Evolutionary conservation across 2,797 vertebrate species (phyloP).

Genomic region (Danio jaintianensis): DNA sequence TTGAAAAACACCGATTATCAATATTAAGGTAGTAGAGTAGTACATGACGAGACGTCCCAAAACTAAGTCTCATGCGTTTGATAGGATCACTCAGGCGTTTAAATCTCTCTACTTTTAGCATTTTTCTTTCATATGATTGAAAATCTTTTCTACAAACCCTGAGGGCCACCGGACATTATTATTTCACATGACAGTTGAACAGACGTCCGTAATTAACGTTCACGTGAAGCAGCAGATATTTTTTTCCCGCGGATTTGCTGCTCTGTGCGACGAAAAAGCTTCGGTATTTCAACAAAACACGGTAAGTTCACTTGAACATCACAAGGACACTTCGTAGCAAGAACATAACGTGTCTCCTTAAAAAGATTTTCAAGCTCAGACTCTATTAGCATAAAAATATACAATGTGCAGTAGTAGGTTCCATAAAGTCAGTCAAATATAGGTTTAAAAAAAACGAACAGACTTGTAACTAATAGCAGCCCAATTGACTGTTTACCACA

Average conservation of each 20-base stretch:
- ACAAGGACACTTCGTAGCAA: slow-evolving; percentile 76
- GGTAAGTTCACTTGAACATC: slow-evolving; percentile 75
- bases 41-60: slow-evolving; percentile 71
- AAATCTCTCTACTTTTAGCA: slow-evolving; percentile 33
- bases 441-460: slow-evolving; percentile 61
- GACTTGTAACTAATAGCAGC: slow-evolving; percentile 47
- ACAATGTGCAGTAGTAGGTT: slow-evolving; percentile 63
- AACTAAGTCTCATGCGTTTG: slow-evolving; percentile 77
- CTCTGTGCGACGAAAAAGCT: slow-evolving; percentile 45
- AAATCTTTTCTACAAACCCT: slow-evolving; percentile 63
- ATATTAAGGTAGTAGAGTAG: slow-evolving; percentile 67
- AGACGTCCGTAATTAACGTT: slow-evolving; percentile 67
- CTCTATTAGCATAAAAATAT: slow-evolving; percentile 68
- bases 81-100: slow-evolving; percentile 63
- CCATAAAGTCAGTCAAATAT: slow-evolving; percentile 53
- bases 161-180: slow-evolving; percentile 68
- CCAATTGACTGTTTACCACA: slow-evolving; percentile 29
- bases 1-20: slow-evolving; percentile 75
- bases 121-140: slow-evolving; percentile 52
- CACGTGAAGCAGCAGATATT: slow-evolving; percentile 63
- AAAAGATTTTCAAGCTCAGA: slow-evolving; percentile 65
- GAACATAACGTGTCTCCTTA: slow-evolving; percentile 67
- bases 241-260: slow-evolving; percentile 44
- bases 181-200: slow-evolving; percentile 73
- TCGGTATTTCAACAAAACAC: slow-evolving; percentile 52